These are phyloP conservation scores for Enteromius treurensis DNA, from an alignment of 2,797 vertebrate species.

Conservation along the genomic window DNA sequence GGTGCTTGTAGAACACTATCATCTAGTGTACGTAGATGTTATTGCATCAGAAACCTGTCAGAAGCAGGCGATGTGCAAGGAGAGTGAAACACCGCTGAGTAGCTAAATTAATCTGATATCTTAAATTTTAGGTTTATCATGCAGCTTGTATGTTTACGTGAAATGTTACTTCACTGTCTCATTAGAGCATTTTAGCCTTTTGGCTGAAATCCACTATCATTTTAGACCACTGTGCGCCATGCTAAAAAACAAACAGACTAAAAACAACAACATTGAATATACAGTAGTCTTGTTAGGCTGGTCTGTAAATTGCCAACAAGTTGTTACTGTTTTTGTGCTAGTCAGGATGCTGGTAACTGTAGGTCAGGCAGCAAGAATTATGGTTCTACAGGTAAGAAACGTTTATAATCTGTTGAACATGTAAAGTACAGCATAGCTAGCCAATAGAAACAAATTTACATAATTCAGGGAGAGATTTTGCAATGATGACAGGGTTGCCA, in stretches of 20 bases:
- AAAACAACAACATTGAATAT: not conserved
- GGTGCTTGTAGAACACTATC: not conserved
- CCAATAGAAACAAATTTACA: not conserved
- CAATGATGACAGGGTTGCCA: not conserved
- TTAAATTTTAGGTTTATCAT: not conserved
- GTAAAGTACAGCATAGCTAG: not conserved
- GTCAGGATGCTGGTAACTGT: too few species aligned
- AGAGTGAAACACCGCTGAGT: not conserved
- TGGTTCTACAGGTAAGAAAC: not conserved
- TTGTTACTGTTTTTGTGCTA: not conserved
- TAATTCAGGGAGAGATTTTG: constrained; percentile 10
- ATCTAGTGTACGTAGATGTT: constrained; percentile 26
- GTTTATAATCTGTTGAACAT: not conserved
- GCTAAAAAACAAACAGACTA: not conserved
- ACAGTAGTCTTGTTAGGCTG: too few species aligned
- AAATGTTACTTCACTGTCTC: not conserved
- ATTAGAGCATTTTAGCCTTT: not conserved
- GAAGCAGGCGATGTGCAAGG: too few species aligned
- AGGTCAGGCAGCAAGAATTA: not conserved
- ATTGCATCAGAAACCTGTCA: not conserved
- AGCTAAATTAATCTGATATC: not conserved
- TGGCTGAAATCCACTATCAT: not conserved
- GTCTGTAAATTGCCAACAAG: not conserved
- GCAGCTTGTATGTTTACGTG: not conserved
- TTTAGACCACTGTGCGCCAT: not conserved